Evolutionary conservation across 2,113 vertebrate species (phyloP).

Genomic region (Penelope pileata): DNA sequence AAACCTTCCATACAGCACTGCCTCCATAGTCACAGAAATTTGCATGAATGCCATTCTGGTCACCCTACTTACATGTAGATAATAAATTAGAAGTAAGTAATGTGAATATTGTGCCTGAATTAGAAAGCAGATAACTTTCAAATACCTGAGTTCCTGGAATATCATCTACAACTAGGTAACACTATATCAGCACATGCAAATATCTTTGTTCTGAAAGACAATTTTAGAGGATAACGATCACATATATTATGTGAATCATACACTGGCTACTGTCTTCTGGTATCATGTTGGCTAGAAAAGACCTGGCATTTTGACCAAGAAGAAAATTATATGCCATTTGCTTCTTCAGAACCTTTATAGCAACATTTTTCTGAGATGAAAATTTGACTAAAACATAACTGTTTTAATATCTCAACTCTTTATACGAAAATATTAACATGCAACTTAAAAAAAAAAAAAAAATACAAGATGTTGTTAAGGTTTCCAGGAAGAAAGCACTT

Average conservation of each 20-base stretch:
- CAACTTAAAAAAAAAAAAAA: neutral
- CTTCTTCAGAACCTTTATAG: neutral
- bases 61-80: neutral
- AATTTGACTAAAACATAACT: neutral
- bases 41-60: neutral
- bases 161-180: neutral
- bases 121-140: neutral
- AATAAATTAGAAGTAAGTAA: neutral
- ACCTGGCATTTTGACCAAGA: neutral
- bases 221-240: neutral
- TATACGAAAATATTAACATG: neutral
- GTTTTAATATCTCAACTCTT: neutral
- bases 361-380: neutral
- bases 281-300: neutral
- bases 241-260: neutral
- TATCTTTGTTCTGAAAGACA: neutral
- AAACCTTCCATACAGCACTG: neutral
- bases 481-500: neutral
- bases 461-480: neutral
- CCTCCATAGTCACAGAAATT: neutral
- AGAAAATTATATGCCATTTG: neutral
- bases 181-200: neutral
- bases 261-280: neutral
- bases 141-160: neutral
- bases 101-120: neutral